Evolutionary conservation across 1,140 invertebrate species (phyloP), one percentile per base, ranked within the genome.

Genomic region (Drosophila pachea): DNA sequence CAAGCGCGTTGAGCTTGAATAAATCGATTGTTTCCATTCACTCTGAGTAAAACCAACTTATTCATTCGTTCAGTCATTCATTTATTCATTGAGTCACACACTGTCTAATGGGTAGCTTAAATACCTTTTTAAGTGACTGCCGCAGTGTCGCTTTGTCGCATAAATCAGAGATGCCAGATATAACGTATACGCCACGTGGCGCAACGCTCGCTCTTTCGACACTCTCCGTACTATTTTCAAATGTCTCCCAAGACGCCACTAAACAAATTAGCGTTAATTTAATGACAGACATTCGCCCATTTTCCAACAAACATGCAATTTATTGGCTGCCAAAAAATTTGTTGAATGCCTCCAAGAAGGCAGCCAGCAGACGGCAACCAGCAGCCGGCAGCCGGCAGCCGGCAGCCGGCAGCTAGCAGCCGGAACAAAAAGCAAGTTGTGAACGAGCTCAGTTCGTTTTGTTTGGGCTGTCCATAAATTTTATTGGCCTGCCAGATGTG

Each of bases 221-320:
- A 81, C 63, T 86, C 86, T 72, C 66, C 22, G 22, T 22, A 22
- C 31, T 47, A n/a, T 33, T 61, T 64, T 73, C 45, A 71, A 84
- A 86, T 86, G 78, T 86, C 82, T 86, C 81, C 81, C 81, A 68
- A 82, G 81, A 86, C 74, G 60, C 82, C 74, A 86, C 81, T 86
- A 86, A 86, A 86, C 81, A 86, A 86, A 86, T 86, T 86, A 86
- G 81, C 82, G 81, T 77, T 86, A 86, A 86, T 86, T 86, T 86
- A 86, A 86, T 86, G 81, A 86, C 81, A 77, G 65, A 79, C 79
- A 55, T 65, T 73, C 73, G 66, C 76, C 69, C 73, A 72, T 64
- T 76, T 78, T 66, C 16, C 65, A 48, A 40, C 64, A 59, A 68
- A 65, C 55, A 65, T 63, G 59, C 49, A 73, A 86, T 84, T 84